Evolutionary conservation across 1,140 invertebrate species (phyloP).

Genomic region (Sycophila sp.): DNA sequence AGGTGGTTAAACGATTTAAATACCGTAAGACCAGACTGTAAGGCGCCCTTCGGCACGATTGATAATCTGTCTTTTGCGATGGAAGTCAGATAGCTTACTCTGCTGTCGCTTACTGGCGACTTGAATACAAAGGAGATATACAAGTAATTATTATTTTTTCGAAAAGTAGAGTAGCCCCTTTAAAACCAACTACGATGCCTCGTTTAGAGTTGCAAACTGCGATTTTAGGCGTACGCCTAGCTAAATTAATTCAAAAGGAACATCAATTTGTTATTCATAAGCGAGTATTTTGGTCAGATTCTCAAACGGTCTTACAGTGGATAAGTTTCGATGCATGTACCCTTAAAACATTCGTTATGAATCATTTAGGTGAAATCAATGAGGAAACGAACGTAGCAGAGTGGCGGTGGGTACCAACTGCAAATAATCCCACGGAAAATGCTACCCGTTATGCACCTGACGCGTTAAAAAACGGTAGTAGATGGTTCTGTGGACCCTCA

Average conservation of each 20-base stretch:
- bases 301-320: slow-evolving; percentile 50
- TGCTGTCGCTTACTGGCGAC: slow-evolving; percentile 43
- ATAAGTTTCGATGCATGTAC: slow-evolving; percentile 39
- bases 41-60: slow-evolving; percentile 17
- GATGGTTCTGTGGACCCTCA: slow-evolving; percentile 42
- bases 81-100: slow-evolving; percentile 49
- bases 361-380: slow-evolving; percentile 58
- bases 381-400: slow-evolving; percentile 36
- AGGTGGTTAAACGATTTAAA: slow-evolving; percentile 33
- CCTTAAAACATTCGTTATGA: slow-evolving; percentile 58
- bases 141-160: slow-evolving; percentile 22
- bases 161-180: slow-evolving; percentile 46
- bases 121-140: neutral
- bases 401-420: slow-evolving; percentile 46
- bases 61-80: slow-evolving; percentile 36
- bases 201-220: slow-evolving; percentile 56
- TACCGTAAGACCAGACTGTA: neutral
- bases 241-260: slow-evolving; percentile 41
- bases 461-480: neutral
- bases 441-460: slow-evolving; percentile 29
- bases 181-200: slow-evolving; percentile 44
- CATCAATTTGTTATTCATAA: slow-evolving; percentile 19
- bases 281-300: slow-evolving; percentile 52
- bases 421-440: slow-evolving; percentile 49
- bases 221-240: slow-evolving; percentile 48